Percentiles rank a stretch among this genome's conserved stretches.
Evolutionary conservation across 2,888 invertebrate genomes (phyloP).

Genomic region (Dinocampus coccinellae): DNA sequence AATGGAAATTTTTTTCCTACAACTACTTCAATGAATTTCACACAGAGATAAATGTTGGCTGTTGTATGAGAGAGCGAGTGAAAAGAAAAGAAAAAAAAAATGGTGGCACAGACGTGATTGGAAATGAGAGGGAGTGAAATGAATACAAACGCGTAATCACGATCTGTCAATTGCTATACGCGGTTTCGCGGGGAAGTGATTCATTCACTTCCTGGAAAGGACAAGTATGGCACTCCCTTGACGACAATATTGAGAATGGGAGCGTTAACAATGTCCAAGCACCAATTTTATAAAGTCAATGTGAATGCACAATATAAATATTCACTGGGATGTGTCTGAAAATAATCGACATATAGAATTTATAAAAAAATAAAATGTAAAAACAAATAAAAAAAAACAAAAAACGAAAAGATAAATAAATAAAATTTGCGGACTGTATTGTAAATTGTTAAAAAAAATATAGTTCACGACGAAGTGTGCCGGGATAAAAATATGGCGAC

Average conservation of each 20-base stretch:
- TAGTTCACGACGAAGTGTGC: conserved; percentile 49
- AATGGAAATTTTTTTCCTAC: too few relatives aligned
- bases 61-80: too few relatives aligned
- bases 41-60: too few relatives aligned
- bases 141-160: conserved; percentile 32
- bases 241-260: conserved; percentile 25
- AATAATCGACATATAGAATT: not conserved
- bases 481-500: conserved; percentile 64
- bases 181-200: conserved; percentile 36
- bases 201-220: conserved; percentile 48
- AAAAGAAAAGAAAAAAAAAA: conserved; percentile 20
- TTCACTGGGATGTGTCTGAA: not conserved
- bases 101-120: conserved; percentile 11
- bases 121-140: not conserved
- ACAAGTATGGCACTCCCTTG: conserved; percentile 40
- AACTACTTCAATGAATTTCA: too few relatives aligned
- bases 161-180: conserved; percentile 33
- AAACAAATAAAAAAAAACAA: too few relatives aligned
- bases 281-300: not conserved
- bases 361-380: not conserved
- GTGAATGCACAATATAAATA: not conserved
- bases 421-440: too few relatives aligned
- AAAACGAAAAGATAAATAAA: not conserved
- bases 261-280: not conserved
- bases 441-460: conserved; percentile 47